Evolutionary conservation across 2,888 invertebrate species (phyloP), one percentile per base, ranked within the genome.

Genomic region (Abrostola tripartita): DNA sequence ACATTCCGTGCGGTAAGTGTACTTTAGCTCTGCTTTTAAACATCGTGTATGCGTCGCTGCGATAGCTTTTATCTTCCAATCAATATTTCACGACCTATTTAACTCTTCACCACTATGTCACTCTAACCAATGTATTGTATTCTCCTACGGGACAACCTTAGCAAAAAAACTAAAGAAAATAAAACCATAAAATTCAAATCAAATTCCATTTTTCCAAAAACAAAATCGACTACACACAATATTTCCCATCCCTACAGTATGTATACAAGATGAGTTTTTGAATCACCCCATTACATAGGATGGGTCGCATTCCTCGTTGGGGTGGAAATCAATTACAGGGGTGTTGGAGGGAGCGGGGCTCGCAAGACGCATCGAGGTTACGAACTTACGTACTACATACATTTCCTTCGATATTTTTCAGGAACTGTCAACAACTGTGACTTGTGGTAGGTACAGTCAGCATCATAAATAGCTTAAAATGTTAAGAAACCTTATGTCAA

Each of bases 251-350:
- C 69, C 74, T 78, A 76, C 63, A 64, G 58, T 65, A 69, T 65
- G 77, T 75, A 78, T 65, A 70, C 76, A 79, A 85, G 88, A 89
- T 88, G 87, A 87, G 86, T 86, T 87, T 88, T 84, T 81, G 79
- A 83, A 85, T 81, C 85, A 78, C 81, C 82, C 84, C 81, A 80
- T 80, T 84, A 82, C 79, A 81, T 76, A 83, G 74, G 80, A 74
- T 72, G 76, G 81, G 79, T 76, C 75, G 84, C 85, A 87, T 88
- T 85, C 88, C 84, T 75, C 24, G 52, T 64, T 37, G 75, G 85
- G 88, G 85, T 71, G 85, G 82, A 77, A 87, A 89, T 88, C 89
- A 88, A 89, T 89, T 88, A 89, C 81, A 67, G 81, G 81, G 76
- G 76, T 71, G 70, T 59, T 2, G 44, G 44, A 12, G 14, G 14